phyloP scores from a whole-genome alignment of 2,888 invertebrate genomes.

The Platycheirus albimanus region DNA sequence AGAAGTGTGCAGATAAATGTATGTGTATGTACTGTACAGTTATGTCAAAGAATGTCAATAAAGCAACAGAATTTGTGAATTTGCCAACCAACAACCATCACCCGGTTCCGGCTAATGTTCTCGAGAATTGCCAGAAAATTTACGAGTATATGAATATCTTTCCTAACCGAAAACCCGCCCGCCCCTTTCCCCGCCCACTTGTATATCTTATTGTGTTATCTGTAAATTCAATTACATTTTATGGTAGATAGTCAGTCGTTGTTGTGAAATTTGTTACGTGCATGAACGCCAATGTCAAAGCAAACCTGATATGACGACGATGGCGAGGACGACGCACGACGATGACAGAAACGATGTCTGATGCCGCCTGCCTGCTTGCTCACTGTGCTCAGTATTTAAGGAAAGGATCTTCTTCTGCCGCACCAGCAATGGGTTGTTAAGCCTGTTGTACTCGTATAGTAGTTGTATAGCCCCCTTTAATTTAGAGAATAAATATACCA shows the following conservation, averaged over 20 bases:
- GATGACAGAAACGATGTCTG: constrained; percentile 14
- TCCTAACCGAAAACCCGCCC: too few relatives aligned
- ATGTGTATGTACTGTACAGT: too few relatives aligned
- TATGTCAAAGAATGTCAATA: constrained; percentile 47
- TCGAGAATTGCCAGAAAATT: constrained; percentile 35
- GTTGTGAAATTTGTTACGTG: constrained; percentile 59
- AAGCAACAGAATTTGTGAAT: constrained; percentile 33
- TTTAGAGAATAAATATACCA: constrained; percentile 18
- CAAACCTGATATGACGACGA: not conserved
- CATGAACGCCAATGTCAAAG: constrained; percentile 43
- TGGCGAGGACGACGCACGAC: not conserved
- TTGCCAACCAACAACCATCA: not conserved
- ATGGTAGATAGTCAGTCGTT: constrained; percentile 44
- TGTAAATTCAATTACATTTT: constrained; percentile 69
- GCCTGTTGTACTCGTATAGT: not conserved
- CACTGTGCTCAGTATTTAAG: too few relatives aligned
- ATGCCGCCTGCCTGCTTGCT: too few relatives aligned
- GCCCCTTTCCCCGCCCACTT: not conserved
- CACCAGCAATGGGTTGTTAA: not conserved
- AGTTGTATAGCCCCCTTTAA: constrained; percentile 23
- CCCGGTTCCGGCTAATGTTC: constrained; percentile 9
- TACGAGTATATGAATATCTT: constrained; percentile 28
- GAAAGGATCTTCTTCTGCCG: not conserved
- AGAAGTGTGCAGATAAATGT: not conserved
- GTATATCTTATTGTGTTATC: constrained; percentile 39